Evolutionary conservation across 2,888 invertebrate genomes (phyloP).

Genomic region (Lasioglossum pauxillum): DNA sequence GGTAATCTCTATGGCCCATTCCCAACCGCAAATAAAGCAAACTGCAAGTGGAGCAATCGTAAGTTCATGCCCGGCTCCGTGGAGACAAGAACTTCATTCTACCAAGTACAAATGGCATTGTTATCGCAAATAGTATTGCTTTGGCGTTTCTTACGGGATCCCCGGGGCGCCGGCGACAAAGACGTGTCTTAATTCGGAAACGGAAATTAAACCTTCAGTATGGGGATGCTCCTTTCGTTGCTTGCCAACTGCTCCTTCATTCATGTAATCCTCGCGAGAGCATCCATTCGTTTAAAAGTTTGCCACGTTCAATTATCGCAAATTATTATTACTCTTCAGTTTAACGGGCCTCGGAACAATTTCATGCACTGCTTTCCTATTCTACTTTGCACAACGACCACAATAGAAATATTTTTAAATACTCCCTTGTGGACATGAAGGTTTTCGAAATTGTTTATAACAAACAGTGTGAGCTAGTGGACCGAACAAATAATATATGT

Average conservation of each 20-base stretch:
- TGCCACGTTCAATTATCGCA: not conserved
- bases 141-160: slow-evolving; percentile 10
- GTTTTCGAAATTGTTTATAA: no score
- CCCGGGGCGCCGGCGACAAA: not conserved
- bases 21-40: slow-evolving; percentile 15
- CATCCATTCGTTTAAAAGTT: not conserved
- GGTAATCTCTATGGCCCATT: slow-evolving; percentile 13
- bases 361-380: not conserved
- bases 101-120: slow-evolving; percentile 5
- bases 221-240: not conserved
- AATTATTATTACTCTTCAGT: not conserved
- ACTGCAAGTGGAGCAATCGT: slow-evolving; percentile 16
- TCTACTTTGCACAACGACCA: not conserved
- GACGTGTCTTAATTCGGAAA: not conserved
- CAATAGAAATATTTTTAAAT: not conserved
- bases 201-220: not conserved
- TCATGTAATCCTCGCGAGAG: not conserved
- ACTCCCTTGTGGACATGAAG: not conserved
- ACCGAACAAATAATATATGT: no score
- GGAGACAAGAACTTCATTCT: slow-evolving; percentile 17
- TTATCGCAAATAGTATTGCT: slow-evolving; percentile 12
- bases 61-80: slow-evolving; percentile 7
- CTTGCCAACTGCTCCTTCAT: not conserved
- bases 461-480: no score
- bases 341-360: not conserved